Percentiles rank a stretch among this genome's conserved stretches.
These are phyloP conservation scores for Tympanuchus pallidicinctus DNA, from an alignment of 2,113 vertebrate genomes.

Conservation along the genomic window DNA sequence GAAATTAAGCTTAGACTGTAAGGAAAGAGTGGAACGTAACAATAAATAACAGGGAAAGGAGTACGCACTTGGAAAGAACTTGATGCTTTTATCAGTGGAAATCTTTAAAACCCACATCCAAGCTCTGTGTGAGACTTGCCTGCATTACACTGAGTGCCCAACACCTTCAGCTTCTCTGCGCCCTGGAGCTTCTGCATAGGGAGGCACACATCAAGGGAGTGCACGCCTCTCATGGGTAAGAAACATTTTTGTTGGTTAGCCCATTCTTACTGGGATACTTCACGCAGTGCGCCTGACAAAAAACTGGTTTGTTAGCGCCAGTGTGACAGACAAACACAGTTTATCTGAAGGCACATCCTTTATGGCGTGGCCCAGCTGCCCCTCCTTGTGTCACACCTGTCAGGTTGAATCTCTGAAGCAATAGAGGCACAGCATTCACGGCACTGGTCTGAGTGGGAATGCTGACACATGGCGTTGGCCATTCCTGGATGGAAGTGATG, in stretches of 20 bases:
- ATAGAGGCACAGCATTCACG: background rate
- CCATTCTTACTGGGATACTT: background rate
- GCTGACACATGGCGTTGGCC: background rate
- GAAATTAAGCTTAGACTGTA: background rate
- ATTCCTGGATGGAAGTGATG: background rate
- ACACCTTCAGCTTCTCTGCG: background rate
- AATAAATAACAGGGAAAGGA: background rate
- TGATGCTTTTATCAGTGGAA: background rate
- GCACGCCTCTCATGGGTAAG: background rate
- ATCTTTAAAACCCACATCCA: rapidly evolving
- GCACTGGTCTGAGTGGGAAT: background rate
- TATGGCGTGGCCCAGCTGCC: too few species aligned
- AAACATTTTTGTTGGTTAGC: background rate
- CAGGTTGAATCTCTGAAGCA: background rate
- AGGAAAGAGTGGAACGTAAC: background rate
- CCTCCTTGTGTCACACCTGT: background rate
- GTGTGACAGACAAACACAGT: background rate
- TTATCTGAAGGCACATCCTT: background rate
- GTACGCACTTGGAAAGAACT: background rate
- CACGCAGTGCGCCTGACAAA: background rate
- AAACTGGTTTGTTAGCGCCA: too few species aligned
- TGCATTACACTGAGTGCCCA: rapidly evolving
- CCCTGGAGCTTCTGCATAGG: rapidly evolving
- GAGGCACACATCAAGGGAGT: background rate
- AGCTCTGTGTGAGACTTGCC: background rate